phyloP scores from a whole-genome alignment of 2,888 invertebrate genomes.

The Eristalis tenax region DNA sequence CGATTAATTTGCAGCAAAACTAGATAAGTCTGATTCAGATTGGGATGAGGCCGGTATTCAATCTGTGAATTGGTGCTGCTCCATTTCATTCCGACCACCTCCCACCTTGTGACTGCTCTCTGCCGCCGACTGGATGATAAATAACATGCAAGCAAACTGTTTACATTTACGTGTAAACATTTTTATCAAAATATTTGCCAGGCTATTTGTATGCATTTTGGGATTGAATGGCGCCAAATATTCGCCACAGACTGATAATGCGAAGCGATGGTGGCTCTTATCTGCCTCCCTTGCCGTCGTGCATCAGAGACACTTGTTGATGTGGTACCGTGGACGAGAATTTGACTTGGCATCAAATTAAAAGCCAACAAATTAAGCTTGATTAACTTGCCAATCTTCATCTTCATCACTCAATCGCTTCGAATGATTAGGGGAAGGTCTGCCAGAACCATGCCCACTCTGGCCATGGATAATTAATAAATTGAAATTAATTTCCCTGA shows the following conservation, averaged over 20 bases:
- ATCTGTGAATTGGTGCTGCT: neutral
- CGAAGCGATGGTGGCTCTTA: constrained; percentile 23
- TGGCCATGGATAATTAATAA: too few relatives aligned
- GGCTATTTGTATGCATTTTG: constrained; percentile 45
- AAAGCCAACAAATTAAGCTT: neutral
- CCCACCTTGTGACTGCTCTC: neutral
- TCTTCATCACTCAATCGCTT: neutral
- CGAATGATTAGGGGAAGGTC: neutral
- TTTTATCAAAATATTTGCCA: constrained; percentile 47
- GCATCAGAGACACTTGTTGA: constrained; percentile 25
- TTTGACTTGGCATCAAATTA: neutral
- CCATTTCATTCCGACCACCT: neutral
- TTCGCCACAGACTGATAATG: constrained; percentile 50
- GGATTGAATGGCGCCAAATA: constrained; percentile 61
- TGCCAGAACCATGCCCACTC: too few relatives aligned
- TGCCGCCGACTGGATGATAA: neutral
- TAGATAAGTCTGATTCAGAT: constrained; percentile 17
- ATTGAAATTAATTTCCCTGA: too few relatives aligned
- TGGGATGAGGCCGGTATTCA: neutral
- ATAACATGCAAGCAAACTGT: neutral
- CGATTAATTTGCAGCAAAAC: constrained; percentile 47
- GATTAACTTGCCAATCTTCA: neutral
- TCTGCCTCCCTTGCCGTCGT: neutral
- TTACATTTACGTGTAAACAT: neutral
- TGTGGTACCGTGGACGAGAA: neutral